Evolutionary conservation across 1,140 invertebrate species (phyloP), one percentile per base, ranked within the genome.

Genomic region (Lordiphosa stackelbergi): DNA sequence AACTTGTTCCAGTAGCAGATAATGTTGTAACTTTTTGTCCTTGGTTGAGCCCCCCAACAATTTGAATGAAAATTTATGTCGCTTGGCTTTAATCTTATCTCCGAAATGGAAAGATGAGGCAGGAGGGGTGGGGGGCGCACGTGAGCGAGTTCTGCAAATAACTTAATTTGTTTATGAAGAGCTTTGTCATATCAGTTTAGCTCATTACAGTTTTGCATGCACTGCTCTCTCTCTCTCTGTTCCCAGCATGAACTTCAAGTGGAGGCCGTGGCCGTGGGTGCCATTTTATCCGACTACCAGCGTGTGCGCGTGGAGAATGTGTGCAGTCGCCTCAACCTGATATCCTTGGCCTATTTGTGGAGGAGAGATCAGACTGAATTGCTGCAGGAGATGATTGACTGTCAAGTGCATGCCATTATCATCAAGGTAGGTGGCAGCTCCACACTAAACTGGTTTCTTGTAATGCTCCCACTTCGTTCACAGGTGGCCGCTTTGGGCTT

Each of bases 281-380:
- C 98, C 61, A 98, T 99, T 88, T 90, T 98, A 57, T 99, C 97
- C 58, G 96, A 98, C 89, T 99, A 99, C 90, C 98, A 99, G 90
- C 92, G 97, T 89, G 92, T 97, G 71, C 91, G 98, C 84, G 97
- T 99, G 54, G 97, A 99, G 92, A 96, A 98, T 94, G 97, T 99
- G 92, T 99, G 98, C 89, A 91, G 90, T 74, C 92, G 98, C 79
- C 92, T 99, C 75, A 93, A 93, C 70, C 90, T 99, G 62, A 92
- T 94, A 61, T 93, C 95, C 36, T 89, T 99, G 57, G 94, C 96
- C 35, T 99, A 97, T 89, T 90, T 99, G 53, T 98, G 97, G 97
- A 92, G 95, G 85, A 90, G 96, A 85, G 94, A 99, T 89, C 98
- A 99, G 90, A 91, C 92, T 75, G 94, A 97, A 89, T 88, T 99